Conservation (phyloP, 35 echinoderm and acorn worm species). For the Apostichopus parvimensis region DNA sequence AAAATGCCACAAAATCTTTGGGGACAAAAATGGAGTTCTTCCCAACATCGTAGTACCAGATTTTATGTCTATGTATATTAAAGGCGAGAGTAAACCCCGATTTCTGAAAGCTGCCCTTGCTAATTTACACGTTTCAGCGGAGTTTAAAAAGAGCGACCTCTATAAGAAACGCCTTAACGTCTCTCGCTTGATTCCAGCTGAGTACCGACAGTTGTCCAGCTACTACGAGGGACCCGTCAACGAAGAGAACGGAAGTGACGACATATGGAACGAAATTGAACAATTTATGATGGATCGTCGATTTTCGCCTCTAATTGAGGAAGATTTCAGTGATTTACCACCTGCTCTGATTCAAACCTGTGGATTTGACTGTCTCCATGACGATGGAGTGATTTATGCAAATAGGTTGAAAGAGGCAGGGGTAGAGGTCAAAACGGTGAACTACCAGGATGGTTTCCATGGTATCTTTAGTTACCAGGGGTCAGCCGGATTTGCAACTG, state of each 20-base stretch:
- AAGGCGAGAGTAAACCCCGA: slow-evolving; percentile 27
- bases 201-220: neutral
- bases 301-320: slow-evolving; percentile 56
- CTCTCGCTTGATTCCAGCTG: slow-evolving; percentile 27
- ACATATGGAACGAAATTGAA: slow-evolving; percentile 58
- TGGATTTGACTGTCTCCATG: slow-evolving; percentile 67
- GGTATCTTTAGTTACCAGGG: slow-evolving; percentile 35
- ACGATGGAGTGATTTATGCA: slow-evolving; percentile 83
- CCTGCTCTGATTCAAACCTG: slow-evolving; percentile 71
- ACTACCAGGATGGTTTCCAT: slow-evolving; percentile 64
- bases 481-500: slow-evolving; percentile 50
- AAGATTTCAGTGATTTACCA: slow-evolving; percentile 77
- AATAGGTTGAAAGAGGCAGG: slow-evolving; percentile 64
- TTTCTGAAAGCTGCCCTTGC: slow-evolving; percentile 15
- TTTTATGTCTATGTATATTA: slow-evolving; percentile 58
- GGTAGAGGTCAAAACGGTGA: slow-evolving; percentile 41
- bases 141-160: slow-evolving; percentile 51
- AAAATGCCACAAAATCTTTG: slow-evolving; percentile 59
- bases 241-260: slow-evolving; percentile 34
- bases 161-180: slow-evolving; percentile 40
- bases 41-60: slow-evolving; percentile 44
- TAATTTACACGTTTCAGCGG: slow-evolving; percentile 59
- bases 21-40: slow-evolving; percentile 21
- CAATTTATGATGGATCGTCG: slow-evolving; percentile 60
- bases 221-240: slow-evolving; percentile 49